Percentiles rank a stretch among this genome's conserved stretches.
Conservation (phyloP, 2,888 invertebrate genomes). For the Nomada hirtipes region DNA sequence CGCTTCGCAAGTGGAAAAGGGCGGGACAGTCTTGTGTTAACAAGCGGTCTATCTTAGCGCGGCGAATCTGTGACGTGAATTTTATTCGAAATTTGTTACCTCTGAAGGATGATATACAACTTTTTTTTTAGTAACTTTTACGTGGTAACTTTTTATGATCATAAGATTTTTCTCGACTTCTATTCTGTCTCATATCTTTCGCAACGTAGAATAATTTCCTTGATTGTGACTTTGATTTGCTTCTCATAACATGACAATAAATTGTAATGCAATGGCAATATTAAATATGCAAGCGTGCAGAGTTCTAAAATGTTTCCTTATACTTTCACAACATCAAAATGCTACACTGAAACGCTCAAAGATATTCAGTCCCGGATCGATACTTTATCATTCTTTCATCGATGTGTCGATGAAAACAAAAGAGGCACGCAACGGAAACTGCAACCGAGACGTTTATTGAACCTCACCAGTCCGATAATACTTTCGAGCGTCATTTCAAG, state of each 20-base stretch:
- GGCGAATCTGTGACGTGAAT: background rate
- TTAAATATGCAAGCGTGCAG: no score
- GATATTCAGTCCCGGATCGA: background rate
- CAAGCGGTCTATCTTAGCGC: background rate
- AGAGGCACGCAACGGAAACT: background rate
- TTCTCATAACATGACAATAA: no score
- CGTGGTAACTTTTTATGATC: no score
- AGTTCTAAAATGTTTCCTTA: no score
- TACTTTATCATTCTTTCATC: background rate
- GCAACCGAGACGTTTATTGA: constrained; percentile 14
- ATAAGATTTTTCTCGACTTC: no score
- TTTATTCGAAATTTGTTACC: constrained; percentile 3
- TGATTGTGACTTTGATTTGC: no score
- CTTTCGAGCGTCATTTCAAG: constrained; percentile 17
- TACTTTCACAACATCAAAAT: no score
- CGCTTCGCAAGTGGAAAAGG: constrained; percentile 4
- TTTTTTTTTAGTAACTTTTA: no score
- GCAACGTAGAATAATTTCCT: no score
- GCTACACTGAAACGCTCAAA: no score
- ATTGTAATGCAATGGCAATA: no score
- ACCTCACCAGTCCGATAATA: constrained; percentile 25
- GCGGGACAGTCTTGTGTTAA: constrained; percentile 7
- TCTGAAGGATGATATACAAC: background rate
- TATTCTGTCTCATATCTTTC: no score
- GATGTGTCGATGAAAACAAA: background rate